Evolutionary conservation across 2,113 vertebrate species (phyloP), one percentile per base, ranked within the genome.

Genomic region (Hepsetus odoe): DNA sequence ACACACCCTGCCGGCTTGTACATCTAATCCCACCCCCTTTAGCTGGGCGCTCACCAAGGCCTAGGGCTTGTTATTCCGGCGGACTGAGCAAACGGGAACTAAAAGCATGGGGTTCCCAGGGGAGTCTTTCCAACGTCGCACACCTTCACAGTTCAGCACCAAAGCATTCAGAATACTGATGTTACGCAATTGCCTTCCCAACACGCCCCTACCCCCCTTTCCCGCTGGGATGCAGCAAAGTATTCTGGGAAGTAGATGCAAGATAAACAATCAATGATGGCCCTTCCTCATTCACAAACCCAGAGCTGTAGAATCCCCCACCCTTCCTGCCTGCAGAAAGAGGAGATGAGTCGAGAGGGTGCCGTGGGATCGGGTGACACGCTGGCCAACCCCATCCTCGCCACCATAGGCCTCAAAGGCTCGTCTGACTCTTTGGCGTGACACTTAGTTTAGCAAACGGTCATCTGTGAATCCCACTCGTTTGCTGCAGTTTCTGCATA

Each of bases 141-240:
- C 82, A 82, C 82, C 78, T 84, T 87, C 73, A 87, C 82, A 85
- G 82, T 82, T 85, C 75, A 84, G 79, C 69, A 82, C 72, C 72
- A 75, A 80, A 82, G 75, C 82, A 70, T 72, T 77, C 10, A 73
- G 71, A 78, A 81, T 44, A 42, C 80, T 76, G 80, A 79, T 74
- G 79, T 84, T 84, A 82, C 72, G 69, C 80, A 84, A 77, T 62
- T 72, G 82, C 51, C 40, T 72, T 55, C 32, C 33, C 14, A 59
- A 42, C 24, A 12, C 33, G 30, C 76, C 46, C 26, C 76, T 28
- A 62, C 51, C 24, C 16, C 24, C n/a, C 38, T 5, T 59, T n/a
- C 69, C 49, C 49, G 67, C 28, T 42, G 69, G 73, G 72, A 51
- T 22, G 5, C 33, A 72, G 81, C 74, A 80, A 76, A 72, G 80